Conservation (phyloP, 2,797 vertebrate species). For the Yasuhikotakia modesta region DNA sequence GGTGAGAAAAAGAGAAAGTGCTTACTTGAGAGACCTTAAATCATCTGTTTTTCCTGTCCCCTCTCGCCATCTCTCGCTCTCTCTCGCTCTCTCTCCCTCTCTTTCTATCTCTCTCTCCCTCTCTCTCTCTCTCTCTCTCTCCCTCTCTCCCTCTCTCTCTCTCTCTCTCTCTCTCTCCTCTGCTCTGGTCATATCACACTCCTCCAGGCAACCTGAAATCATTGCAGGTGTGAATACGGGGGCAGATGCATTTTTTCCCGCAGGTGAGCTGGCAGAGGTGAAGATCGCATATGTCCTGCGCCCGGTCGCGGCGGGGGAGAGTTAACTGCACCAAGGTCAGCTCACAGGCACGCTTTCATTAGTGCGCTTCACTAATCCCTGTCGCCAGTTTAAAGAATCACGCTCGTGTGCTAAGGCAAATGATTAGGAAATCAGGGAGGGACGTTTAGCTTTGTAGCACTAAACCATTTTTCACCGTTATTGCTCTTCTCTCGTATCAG, state of each 20-base stretch:
- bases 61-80: constrained; percentile 51
- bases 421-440: constrained; percentile 45
- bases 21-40: constrained; percentile 51
- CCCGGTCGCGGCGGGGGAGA: constrained; percentile 58
- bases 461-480: constrained; percentile 52
- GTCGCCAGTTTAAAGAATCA: constrained; percentile 33
- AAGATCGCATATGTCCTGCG: constrained; percentile 65
- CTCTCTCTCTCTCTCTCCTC: constrained; percentile 37
- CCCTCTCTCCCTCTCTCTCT: constrained; percentile 50
- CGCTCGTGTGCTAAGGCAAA: constrained; percentile 9
- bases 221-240: constrained; percentile 64
- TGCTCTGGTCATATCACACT: constrained; percentile 40
- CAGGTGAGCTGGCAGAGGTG: constrained; percentile 60
- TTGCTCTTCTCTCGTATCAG: constrained; percentile 39
- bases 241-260: constrained; percentile 65
- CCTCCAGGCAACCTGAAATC: constrained; percentile 41
- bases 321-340: constrained; percentile 65
- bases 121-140: constrained; percentile 34
- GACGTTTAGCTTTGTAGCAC: constrained; percentile 40
- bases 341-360: constrained; percentile 32
- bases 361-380: neutral
- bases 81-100: constrained; percentile 53
- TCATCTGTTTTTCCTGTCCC: constrained; percentile 34
- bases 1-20: constrained; percentile 41
- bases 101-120: constrained; percentile 48